These are phyloP conservation scores for Cataglyphis livida DNA, from an alignment of 2,888 invertebrate genomes.

Conservation along the genomic window DNA sequence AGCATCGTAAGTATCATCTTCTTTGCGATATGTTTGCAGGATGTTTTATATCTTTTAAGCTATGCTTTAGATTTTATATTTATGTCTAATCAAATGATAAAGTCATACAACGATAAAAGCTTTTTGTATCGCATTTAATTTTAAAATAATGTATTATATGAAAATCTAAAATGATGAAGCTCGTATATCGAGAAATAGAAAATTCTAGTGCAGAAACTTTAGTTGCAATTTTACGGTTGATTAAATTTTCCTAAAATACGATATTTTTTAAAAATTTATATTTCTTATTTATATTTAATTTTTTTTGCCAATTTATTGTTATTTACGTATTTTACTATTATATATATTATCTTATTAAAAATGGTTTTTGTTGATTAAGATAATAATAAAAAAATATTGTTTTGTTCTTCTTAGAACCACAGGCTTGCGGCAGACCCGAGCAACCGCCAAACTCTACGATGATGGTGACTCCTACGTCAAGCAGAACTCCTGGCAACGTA, in stretches of 20 bases:
- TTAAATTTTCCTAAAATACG: background rate
- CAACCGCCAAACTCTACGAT: constrained; percentile 97
- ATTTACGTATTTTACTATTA: background rate
- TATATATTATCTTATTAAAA: background rate
- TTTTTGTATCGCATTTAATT: background rate
- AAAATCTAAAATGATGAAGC: background rate
- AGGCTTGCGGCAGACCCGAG: constrained; percentile 96
- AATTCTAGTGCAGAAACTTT: background rate
- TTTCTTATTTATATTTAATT: background rate
- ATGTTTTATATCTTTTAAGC: background rate
- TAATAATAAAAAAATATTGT: background rate
- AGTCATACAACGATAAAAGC: background rate
- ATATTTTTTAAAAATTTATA: background rate
- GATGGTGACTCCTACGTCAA: constrained; percentile 83
- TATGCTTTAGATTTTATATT: background rate
- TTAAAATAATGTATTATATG: background rate
- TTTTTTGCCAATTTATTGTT: constrained; percentile 1
- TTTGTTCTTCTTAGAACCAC: constrained; percentile 89
- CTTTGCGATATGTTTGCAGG: background rate
- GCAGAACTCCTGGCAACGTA: constrained; percentile 90
- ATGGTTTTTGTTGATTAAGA: background rate
- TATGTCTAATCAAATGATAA: background rate
- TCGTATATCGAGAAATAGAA: background rate
- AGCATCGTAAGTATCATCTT: constrained; percentile 92
- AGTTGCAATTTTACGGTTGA: background rate